phyloP scores from a whole-genome alignment of 30 jellyfish, hydroid and myxozoan species.

The Hydra vulgaris region DNA sequence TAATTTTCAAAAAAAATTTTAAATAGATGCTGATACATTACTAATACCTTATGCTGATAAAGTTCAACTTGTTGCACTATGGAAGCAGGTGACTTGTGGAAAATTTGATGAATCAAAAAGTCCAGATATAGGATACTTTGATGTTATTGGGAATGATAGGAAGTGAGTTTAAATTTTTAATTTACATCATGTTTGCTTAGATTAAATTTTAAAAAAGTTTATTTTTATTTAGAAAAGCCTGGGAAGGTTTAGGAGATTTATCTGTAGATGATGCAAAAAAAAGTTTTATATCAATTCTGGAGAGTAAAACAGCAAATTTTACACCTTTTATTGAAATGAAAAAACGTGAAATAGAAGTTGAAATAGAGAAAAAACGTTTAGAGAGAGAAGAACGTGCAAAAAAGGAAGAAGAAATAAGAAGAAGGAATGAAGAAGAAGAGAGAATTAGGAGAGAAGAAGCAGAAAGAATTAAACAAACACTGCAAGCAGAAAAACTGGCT shows the following conservation, averaged over 20 bases:
- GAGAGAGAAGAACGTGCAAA: slow-evolving; percentile 66
- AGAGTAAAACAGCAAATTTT: slow-evolving; percentile 39
- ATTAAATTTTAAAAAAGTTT: too few species aligned
- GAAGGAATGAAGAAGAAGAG: slow-evolving; percentile 74
- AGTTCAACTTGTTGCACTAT: slow-evolving; percentile 65
- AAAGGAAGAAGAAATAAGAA: slow-evolving; percentile 69
- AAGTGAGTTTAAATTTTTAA: slow-evolving; percentile 34
- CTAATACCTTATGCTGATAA: slow-evolving; percentile 57
- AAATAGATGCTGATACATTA: slow-evolving; percentile 1
- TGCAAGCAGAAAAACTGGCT: slow-evolving; percentile 56
- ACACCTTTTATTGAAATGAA: slow-evolving; percentile 63
- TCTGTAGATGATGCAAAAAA: slow-evolving; percentile 50
- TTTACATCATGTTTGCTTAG: neutral
- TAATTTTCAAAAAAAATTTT: too few species aligned
- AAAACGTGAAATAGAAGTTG: slow-evolving; percentile 63
- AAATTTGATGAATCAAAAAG: slow-evolving; percentile 57
- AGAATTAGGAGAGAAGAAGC: slow-evolving; percentile 56
- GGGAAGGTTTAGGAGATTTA: slow-evolving; percentile 78
- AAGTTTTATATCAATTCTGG: slow-evolving; percentile 53
- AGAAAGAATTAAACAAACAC: slow-evolving; percentile 51
- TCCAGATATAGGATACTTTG: slow-evolving; percentile 96
- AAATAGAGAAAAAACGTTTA: slow-evolving; percentile 46
- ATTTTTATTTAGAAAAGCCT: slow-evolving; percentile 60
- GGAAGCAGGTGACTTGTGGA: slow-evolving; percentile 94
- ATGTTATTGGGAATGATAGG: slow-evolving; percentile 94